A percentile compares a stretch with the other conserved stretches of the same genome.
Conservation (phyloP, 2,797 vertebrate species). For the Phrynocephalus forsythii region DNA sequence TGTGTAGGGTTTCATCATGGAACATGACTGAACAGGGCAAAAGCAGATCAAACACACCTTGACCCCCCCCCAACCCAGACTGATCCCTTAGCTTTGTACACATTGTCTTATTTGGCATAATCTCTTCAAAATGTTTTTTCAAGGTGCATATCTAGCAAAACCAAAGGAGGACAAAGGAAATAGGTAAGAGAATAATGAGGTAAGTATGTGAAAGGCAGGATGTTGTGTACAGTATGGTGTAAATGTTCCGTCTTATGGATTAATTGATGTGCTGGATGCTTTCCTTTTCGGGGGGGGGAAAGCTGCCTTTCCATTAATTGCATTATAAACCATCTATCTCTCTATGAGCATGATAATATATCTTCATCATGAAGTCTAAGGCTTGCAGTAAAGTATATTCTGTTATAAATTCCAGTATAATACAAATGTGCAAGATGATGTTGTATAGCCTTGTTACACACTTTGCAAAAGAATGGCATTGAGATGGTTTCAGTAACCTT, state of each 20-base stretch:
- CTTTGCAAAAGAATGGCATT: background rate
- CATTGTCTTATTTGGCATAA: slow-evolving; percentile 13
- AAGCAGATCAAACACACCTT: background rate
- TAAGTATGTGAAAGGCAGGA: background rate
- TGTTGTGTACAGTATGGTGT: background rate
- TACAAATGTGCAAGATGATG: background rate
- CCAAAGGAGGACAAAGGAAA: background rate
- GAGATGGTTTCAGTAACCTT: slow-evolving; percentile 28
- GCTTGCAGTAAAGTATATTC: background rate
- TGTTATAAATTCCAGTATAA: background rate
- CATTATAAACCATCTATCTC: background rate
- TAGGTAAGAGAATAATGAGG: background rate
- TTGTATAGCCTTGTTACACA: background rate
- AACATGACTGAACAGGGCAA: background rate
- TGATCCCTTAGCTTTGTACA: background rate
- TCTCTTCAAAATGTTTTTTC: background rate
- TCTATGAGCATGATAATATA: background rate
- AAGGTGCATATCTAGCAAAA: background rate
- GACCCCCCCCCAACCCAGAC: background rate
- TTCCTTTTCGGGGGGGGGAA: background rate
- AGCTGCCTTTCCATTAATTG: background rate
- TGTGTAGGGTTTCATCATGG: background rate
- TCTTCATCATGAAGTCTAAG: background rate
- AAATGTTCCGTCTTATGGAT: background rate
- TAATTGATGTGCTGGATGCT: background rate